phyloP scores from a whole-genome alignment of 1,140 invertebrate species.

The Hesperophylax magnus region DNA sequence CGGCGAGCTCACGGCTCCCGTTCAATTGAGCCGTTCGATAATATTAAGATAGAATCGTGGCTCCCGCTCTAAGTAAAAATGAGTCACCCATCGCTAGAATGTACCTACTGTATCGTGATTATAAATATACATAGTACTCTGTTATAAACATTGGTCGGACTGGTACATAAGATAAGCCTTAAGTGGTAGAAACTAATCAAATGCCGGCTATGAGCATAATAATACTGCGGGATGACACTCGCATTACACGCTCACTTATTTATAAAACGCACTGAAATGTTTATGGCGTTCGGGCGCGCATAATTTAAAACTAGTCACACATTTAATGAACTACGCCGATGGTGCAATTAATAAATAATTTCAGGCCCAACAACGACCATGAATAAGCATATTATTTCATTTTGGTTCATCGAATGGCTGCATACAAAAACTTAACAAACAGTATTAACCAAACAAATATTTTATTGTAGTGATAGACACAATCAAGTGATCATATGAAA shows the following conservation, averaged over 20 bases:
- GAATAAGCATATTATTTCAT: slow-evolving; percentile 24
- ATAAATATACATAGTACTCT: no score
- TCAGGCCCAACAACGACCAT: background rate
- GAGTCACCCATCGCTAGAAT: no score
- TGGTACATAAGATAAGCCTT: background rate
- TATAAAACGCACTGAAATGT: slow-evolving; percentile 48
- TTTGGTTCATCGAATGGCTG: background rate
- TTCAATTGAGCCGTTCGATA: no score
- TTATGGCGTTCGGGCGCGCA: slow-evolving; percentile 41
- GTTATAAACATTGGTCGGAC: no score
- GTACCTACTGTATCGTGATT: no score
- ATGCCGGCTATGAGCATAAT: background rate
- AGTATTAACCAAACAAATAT: no score
- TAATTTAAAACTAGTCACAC: slow-evolving; percentile 53
- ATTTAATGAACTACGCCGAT: slow-evolving; percentile 53
- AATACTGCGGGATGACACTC: slow-evolving; percentile 17
- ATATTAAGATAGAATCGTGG: no score
- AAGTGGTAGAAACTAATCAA: background rate
- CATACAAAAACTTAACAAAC: no score
- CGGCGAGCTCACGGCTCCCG: no score
- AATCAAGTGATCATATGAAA: no score
- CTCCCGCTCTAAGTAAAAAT: no score
- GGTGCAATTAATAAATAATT: slow-evolving; percentile 49
- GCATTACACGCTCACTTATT: slow-evolving; percentile 50
- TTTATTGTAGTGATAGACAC: no score